Conservation (phyloP, 1,140 invertebrate species). For the Nasonia vitripennis region DNA sequence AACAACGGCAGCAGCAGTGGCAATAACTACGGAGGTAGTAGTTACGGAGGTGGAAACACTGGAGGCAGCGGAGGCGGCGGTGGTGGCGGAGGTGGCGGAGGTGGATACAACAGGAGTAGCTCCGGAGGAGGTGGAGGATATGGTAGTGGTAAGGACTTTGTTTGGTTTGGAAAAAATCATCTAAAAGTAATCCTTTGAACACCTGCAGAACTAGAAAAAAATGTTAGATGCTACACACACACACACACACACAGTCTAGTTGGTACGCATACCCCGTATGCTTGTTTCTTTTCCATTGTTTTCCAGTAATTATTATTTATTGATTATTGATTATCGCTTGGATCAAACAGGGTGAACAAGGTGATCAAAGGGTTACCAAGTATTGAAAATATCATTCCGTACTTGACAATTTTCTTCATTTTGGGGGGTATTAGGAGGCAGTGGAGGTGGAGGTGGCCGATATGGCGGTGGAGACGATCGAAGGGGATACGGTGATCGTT, state of each 20-base stretch:
- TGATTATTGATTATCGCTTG: too few species aligned
- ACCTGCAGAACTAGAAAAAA: neutral
- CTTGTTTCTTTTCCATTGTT: too few species aligned
- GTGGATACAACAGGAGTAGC: slow-evolving; percentile 63
- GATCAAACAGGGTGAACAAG: too few species aligned
- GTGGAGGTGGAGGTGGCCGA: slow-evolving; percentile 67
- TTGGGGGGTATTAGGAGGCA: slow-evolving; percentile 61
- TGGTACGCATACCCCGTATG: too few species aligned
- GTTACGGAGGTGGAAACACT: slow-evolving; percentile 56
- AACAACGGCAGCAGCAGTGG: slow-evolving; percentile 65
- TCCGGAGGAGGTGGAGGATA: slow-evolving; percentile 63
- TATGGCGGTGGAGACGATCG: slow-evolving; percentile 74
- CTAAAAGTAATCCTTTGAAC: slow-evolving; percentile 7
- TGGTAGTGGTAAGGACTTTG: slow-evolving; percentile 55
- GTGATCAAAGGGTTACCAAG: neutral
- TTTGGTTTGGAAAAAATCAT: neutral
- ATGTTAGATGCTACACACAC: too few species aligned
- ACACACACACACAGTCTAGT: too few species aligned
- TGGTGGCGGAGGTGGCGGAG: slow-evolving; percentile 68
- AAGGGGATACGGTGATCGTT: slow-evolving; percentile 74
- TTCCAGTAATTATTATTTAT: too few species aligned
- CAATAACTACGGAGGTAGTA: slow-evolving; percentile 60
- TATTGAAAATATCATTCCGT: neutral
- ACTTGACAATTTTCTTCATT: neutral
- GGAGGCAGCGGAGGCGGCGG: slow-evolving; percentile 73